Base-by-base conservation (phyloP, 2,888 invertebrate species). In the Agrotis exclamationis region DNA sequence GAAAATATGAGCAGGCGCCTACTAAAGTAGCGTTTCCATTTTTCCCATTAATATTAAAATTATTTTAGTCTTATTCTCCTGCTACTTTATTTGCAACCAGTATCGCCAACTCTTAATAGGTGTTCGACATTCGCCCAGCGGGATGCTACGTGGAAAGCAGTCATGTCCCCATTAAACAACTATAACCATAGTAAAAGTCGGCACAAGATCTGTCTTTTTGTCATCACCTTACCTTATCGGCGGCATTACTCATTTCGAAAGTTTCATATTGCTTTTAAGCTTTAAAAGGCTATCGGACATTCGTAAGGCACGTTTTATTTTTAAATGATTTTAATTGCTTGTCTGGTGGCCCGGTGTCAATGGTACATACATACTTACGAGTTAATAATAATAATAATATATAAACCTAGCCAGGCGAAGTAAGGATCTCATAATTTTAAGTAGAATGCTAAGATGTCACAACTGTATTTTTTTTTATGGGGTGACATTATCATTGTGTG, bases 241-340 rank as follows among this genome's bases (percentile, higher is more conserved):
- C 70, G 56, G 75, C 79, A 82, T 86, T 83, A 83, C 86, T 88
- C 87, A 90, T 90, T 90, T 88, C 86, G 90, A 89, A 89, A 90
- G 89, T 88, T 87, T 87, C 70, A 77, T 84, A 83, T 78, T 76
- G 84, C 73, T 79, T 76, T 82, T 82, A 74, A 70, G 69, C 76
- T 74, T 57, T 62, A 82, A 57, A 82, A 54, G 70, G 80, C 73
- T 62, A 69, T 73, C 68, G 73, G 73, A 70, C 75, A 77, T 74
- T 58, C 62, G 48, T 63, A 62, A 69, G 70, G 44, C 22, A 48
- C 24, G 48, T 56, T 81, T 79, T 80, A 64, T 79, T 79, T 80
- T 76, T 80, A 83, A 79, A 82, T 79, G 73, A 80, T 80, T 68
- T 39, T 39, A 39, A 39, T 39, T 39, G 39, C 39, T 39, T 39